phyloP scores from a whole-genome alignment of 1,140 invertebrate species.

The Maniola jurtina region DNA sequence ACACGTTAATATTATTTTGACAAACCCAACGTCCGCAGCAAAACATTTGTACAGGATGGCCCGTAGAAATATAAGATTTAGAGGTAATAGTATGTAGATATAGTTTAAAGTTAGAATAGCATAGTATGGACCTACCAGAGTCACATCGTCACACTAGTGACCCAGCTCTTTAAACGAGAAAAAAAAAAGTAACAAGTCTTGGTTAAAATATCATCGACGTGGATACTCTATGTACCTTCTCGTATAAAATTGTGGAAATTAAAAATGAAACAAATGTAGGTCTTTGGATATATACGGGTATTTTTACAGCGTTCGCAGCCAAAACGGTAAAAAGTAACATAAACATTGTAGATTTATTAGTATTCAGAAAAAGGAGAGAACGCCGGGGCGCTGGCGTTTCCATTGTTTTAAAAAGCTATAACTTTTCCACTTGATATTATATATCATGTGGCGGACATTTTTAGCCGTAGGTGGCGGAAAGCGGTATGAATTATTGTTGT shows the following conservation, averaged over 20 bases:
- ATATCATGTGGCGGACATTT: constrained; percentile 76
- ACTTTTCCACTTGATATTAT: constrained; percentile 75
- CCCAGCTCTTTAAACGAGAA: too few species aligned
- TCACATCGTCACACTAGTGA: too few species aligned
- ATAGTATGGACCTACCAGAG: too few species aligned
- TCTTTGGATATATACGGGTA: constrained; percentile 7
- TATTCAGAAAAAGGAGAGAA: constrained; percentile 54
- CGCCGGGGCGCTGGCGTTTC: constrained; percentile 41
- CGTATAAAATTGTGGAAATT: not conserved
- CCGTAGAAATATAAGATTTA: too few species aligned
- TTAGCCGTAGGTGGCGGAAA: constrained; percentile 76
- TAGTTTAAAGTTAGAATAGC: too few species aligned
- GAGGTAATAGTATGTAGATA: too few species aligned
- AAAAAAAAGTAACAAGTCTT: too few species aligned
- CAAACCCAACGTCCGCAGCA: too few species aligned
- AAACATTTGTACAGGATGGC: too few species aligned
- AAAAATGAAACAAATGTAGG: constrained; percentile 14
- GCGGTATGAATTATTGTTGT: constrained; percentile 78
- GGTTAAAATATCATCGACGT: too few species aligned
- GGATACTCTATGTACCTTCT: not conserved
- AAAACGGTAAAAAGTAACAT: constrained; percentile 36
- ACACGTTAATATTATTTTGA: too few species aligned
- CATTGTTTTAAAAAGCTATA: constrained; percentile 68
- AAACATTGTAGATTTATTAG: constrained; percentile 60
- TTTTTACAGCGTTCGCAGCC: constrained; percentile 15